phyloP scores from a whole-genome alignment of 1,140 invertebrate genomes.

The Paramacrobiotus metropolitanus region DNA sequence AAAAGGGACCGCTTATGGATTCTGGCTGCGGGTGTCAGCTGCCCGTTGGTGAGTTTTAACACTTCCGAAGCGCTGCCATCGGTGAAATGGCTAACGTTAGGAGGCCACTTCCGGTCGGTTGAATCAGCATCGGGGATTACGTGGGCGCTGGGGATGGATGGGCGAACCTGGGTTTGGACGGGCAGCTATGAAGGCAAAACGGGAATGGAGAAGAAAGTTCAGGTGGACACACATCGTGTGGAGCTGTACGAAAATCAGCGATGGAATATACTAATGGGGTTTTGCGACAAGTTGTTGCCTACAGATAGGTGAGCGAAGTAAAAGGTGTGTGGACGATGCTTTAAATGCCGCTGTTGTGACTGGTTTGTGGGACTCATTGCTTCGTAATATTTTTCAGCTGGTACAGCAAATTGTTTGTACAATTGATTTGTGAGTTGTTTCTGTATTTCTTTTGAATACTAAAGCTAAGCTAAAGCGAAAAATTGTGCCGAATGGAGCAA shows the following conservation, averaged over 20 bases:
- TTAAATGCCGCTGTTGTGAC: no score
- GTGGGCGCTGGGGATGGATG: slow-evolving; percentile 66
- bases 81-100: slow-evolving; percentile 10
- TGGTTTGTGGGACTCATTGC: no score
- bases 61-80: neutral
- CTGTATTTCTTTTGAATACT: no score
- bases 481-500: no score
- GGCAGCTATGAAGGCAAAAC: slow-evolving; percentile 33
- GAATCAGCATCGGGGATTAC: slow-evolving; percentile 47
- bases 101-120: slow-evolving; percentile 49
- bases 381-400: no score
- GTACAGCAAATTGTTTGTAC: no score
- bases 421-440: no score
- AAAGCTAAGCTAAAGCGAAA: no score
- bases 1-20: slow-evolving; percentile 8
- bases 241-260: slow-evolving; percentile 77
- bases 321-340: no score
- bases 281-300: slow-evolving; percentile 49
- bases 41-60: neutral
- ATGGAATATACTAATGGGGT: slow-evolving; percentile 78
- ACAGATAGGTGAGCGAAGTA: slow-evolving; percentile 46
- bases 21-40: slow-evolving; percentile 11
- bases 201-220: neutral
- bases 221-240: slow-evolving; percentile 29
- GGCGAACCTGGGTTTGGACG: slow-evolving; percentile 57